Conservation (phyloP, 2,888 invertebrate species). For the Xiphydria camelus region DNA sequence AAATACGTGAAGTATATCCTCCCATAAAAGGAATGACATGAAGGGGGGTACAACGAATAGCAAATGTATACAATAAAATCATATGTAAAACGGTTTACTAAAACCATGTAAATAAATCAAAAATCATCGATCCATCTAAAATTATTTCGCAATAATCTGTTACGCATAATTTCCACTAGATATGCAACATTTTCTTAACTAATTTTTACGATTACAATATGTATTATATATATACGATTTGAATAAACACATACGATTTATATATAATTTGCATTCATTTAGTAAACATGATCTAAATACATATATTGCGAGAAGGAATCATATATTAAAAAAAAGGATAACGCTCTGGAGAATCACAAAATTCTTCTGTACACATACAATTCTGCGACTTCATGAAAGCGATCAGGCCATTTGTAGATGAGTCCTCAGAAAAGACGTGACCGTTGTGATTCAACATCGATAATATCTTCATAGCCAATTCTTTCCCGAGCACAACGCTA, state of each 20-base stretch:
- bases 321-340: constrained; percentile 4
- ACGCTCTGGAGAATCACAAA: constrained; percentile 1
- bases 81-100: no score
- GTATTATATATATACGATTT: not conserved
- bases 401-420: constrained; percentile 92
- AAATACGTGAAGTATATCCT: no score
- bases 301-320: not conserved
- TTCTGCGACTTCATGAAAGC: constrained; percentile 76
- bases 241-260: not conserved
- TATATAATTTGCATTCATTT: not conserved
- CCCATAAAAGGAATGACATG: not conserved
- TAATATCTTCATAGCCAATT: constrained; percentile 91
- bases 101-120: not conserved
- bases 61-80: not conserved
- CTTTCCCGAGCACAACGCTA: constrained; percentile 96
- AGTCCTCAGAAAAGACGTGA: constrained; percentile 76
- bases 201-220: not conserved
- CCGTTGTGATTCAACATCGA: constrained; percentile 75
- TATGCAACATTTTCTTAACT: not conserved
- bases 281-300: not conserved
- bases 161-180: no score
- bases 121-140: no score
- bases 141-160: no score
- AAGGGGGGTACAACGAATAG: not conserved
- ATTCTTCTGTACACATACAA: constrained; percentile 15